A percentile compares a stretch with the other conserved stretches of the same genome.
Conservation (phyloP, 2,797 vertebrate species). For the Luscinia megarhynchos region DNA sequence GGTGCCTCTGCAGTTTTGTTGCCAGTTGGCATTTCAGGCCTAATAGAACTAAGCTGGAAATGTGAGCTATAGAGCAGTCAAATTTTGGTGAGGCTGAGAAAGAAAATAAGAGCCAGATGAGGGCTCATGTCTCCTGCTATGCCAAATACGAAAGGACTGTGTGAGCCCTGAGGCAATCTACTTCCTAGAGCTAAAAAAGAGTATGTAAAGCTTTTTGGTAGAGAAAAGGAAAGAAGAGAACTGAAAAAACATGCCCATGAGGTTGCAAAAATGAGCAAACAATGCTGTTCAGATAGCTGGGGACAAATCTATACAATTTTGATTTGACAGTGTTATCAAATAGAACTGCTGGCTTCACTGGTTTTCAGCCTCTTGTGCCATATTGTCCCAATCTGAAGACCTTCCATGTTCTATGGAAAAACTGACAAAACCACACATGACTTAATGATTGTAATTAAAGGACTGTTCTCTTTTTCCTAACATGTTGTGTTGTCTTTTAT, state of each 20-base stretch:
- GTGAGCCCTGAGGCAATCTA: background rate
- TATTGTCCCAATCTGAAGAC: background rate
- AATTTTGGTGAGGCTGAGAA: background rate
- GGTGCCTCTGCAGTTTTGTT: background rate
- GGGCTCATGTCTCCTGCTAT: background rate
- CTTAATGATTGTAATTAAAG: background rate
- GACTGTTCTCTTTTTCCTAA: background rate
- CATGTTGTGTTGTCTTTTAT: background rate
- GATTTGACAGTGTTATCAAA: background rate
- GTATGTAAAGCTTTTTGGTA: background rate
- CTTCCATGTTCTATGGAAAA: background rate
- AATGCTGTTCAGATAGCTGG: background rate
- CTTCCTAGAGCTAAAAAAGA: background rate
- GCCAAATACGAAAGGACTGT: background rate
- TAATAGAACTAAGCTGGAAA: background rate
- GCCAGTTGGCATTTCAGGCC: background rate
- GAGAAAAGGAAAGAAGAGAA: background rate
- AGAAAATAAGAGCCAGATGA: background rate
- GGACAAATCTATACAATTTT: background rate
- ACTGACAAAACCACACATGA: background rate
- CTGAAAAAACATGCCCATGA: background rate
- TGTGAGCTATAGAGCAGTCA: background rate
- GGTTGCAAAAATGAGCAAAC: background rate
- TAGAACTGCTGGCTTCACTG: background rate
- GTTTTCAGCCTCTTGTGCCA: background rate